Evolutionary conservation across 2,797 vertebrate genomes (phyloP).

Genomic region (Phrynocephalus vlangalii): DNA sequence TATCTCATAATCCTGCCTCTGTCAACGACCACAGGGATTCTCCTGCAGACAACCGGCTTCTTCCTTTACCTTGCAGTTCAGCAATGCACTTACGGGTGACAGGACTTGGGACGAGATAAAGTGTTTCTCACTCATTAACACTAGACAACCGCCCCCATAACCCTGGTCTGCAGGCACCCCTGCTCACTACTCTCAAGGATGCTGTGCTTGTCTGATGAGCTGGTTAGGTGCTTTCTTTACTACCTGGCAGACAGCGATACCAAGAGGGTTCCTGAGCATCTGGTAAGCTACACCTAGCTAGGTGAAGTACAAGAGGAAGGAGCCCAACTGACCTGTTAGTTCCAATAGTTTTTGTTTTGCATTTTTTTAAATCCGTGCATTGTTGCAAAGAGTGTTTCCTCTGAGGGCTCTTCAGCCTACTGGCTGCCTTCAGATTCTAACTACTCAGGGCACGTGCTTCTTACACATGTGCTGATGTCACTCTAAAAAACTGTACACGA

Average conservation of each 20-base stretch:
- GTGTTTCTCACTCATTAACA: too few relatives aligned
- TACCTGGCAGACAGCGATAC: neutral
- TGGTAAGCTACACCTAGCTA: neutral
- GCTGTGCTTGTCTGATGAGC: neutral
- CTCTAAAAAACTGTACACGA: constrained; percentile 46
- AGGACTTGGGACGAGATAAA: neutral
- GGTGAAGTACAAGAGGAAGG: neutral
- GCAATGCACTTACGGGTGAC: neutral
- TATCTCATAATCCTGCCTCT: neutral
- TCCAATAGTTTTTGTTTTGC: constrained; percentile 5
- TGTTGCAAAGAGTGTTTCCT: constrained; percentile 31
- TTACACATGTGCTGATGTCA: constrained; percentile 49
- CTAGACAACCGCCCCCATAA: too few relatives aligned
- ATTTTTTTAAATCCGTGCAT: neutral
- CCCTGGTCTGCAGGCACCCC: too few relatives aligned
- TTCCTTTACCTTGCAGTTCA: neutral
- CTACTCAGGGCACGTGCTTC: constrained; percentile 22
- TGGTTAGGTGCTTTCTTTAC: neutral
- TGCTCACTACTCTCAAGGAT: too few relatives aligned
- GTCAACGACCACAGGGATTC: rapidly evolving
- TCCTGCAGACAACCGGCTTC: constrained; percentile 17
- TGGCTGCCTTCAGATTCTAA: constrained; percentile 21
- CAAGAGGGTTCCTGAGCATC: neutral
- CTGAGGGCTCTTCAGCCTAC: neutral
- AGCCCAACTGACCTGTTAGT: constrained; percentile 1